Base-by-base conservation (phyloP, 1,140 invertebrate genomes). In the Meteorus sp. region DNA sequence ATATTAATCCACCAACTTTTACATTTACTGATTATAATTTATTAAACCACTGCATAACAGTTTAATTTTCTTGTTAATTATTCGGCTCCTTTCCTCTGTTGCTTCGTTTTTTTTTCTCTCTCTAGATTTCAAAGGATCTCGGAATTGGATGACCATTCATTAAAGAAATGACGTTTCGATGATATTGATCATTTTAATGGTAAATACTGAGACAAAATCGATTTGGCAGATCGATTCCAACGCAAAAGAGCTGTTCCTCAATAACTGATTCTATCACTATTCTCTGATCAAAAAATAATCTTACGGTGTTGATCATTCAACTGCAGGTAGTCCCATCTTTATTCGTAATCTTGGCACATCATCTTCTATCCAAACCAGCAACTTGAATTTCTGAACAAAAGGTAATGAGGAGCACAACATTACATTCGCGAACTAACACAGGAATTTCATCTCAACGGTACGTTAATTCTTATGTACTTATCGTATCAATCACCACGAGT, bases 401-500 rank as follows among this genome's bases (percentile, higher is more conserved):
- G 41, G 53, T 19, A 23, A 52, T 23, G 29, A 23, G 25, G 39
- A 22, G 9, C 9, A 23, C n/a, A 33, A 51, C 3, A 11, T 9
- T 31, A 33, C 7, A 1, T 27, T 0, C 0, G 6, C 5, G 9
- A 41, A 51, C 35, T 61, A 59, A 47, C 9, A 20, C 27, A 47
- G 43, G n/a, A n/a, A n/a, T n/a, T n/a, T n/a, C n/a, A n/a, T n/a
- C n/a, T n/a, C n/a, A n/a, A n/a, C 11, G 56, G n/a, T 53, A 33
- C 15, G 27, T 17, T 23, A 2, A 52, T 6, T 11, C 7, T 47
- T 39, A 23, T 47, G 44, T 61, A 73, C 73, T 77, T 80, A 97
- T 95, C 83, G 92, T 88, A 73, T 85, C 83, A 52, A 67, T 93
- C 89, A 48, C 94, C 95, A 19, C 92, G 88, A 47, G 93, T 95